phyloP scores from a whole-genome alignment of 2,797 vertebrate species.

The Myiotriccus ornatus region DNA sequence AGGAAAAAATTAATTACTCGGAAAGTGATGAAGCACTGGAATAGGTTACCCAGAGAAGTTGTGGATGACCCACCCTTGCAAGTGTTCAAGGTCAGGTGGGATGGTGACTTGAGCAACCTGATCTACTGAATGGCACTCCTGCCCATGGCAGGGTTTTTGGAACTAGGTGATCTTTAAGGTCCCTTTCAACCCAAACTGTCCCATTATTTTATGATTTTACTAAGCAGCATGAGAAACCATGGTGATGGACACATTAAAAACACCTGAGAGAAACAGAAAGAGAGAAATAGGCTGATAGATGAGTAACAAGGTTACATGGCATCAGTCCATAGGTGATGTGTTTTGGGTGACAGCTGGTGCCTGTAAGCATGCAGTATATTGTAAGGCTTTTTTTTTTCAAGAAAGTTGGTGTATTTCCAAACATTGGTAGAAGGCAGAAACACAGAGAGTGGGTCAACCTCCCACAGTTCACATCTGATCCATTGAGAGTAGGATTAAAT shows the following conservation, averaged over 20 bases:
- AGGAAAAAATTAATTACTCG: neutral
- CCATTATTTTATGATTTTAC: neutral
- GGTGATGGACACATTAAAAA: neutral
- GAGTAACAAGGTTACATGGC: neutral
- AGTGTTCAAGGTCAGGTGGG: neutral
- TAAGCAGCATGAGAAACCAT: neutral
- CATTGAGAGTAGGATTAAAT: neutral
- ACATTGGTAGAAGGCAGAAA: slow-evolving; percentile 10
- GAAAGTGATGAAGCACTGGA: neutral
- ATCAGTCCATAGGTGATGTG: slow-evolving; percentile 10
- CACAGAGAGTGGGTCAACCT: neutral
- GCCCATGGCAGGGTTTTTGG: neutral
- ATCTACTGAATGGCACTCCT: neutral
- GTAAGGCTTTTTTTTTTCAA: neutral
- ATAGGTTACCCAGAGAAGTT: neutral
- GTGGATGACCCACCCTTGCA: neutral
- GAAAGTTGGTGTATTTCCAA: slow-evolving; percentile 33
- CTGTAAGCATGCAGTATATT: neutral
- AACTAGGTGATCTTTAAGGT: neutral
- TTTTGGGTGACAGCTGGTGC: slow-evolving; percentile 18
- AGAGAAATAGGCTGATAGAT: neutral
- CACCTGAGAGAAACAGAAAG: neutral
- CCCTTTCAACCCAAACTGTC: neutral
- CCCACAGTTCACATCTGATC: slow-evolving; percentile 43
- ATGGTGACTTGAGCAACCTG: fast-evolving